These are phyloP conservation scores for Nomada lathburiana DNA, from an alignment of 2,888 invertebrate species.

Conservation along the genomic window DNA sequence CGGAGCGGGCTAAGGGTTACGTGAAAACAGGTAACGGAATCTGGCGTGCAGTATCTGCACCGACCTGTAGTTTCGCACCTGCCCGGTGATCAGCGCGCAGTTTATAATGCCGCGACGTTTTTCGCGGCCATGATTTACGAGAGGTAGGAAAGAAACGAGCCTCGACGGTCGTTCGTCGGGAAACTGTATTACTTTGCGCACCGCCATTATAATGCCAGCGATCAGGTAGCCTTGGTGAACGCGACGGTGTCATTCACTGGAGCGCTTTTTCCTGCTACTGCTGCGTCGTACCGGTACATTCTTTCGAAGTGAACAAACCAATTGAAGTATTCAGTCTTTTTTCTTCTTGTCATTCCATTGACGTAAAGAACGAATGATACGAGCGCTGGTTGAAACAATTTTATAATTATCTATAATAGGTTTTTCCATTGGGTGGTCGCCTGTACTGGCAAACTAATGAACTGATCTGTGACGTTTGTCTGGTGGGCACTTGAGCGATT, in stretches of 20 bases:
- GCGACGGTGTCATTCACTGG: conserved; percentile 16
- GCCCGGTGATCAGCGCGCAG: conserved; percentile 39
- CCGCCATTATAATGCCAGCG: neutral
- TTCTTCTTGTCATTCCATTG: neutral
- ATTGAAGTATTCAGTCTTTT: neutral
- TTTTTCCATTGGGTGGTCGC: neutral
- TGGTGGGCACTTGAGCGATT: too few relatives aligned
- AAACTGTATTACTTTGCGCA: conserved; percentile 37
- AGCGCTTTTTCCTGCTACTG: neutral
- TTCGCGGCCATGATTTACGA: conserved; percentile 28
- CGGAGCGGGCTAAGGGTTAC: conserved; percentile 1
- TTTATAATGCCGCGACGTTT: conserved; percentile 15
- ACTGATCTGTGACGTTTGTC: too few relatives aligned
- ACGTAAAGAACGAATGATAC: neutral
- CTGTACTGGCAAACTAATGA: neutral
- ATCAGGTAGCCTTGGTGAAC: conserved; percentile 17
- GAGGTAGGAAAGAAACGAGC: conserved; percentile 27
- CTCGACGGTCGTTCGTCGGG: conserved; percentile 8
- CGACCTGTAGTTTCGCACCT: conserved; percentile 16
- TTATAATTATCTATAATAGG: neutral
- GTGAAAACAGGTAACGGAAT: neutral
- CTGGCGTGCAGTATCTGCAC: conserved; percentile 33
- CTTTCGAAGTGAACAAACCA: conserved; percentile 1
- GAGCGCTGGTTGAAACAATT: neutral
- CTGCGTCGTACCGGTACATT: neutral